phyloP scores from a whole-genome alignment of 2,888 invertebrate species.

The Melikaiella ostensackeni region DNA sequence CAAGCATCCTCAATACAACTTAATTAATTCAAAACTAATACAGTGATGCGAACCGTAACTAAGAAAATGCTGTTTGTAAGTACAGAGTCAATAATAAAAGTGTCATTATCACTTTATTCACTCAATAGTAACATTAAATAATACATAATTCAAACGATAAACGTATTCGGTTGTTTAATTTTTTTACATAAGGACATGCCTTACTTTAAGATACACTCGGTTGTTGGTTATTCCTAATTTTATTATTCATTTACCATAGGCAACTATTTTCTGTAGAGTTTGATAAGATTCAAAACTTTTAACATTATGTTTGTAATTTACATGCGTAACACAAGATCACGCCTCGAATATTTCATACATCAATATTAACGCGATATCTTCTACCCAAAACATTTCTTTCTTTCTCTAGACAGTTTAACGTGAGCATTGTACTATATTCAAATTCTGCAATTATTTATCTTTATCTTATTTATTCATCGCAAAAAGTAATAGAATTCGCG shows the following conservation, averaged over 20 bases:
- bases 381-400: background rate
- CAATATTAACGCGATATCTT: slow-evolving; percentile 43
- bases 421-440: slow-evolving; percentile 24
- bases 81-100: slow-evolving; percentile 70
- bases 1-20: slow-evolving; percentile 50
- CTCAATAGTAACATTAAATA: slow-evolving; percentile 77
- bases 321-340: slow-evolving; percentile 63
- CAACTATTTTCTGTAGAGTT: slow-evolving; percentile 74
- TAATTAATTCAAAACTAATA: slow-evolving; percentile 55
- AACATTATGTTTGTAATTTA: slow-evolving; percentile 72
- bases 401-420: slow-evolving; percentile 15
- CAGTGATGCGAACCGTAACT: slow-evolving; percentile 50
- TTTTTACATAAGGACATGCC: slow-evolving; percentile 75
- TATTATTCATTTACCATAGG: slow-evolving; percentile 72
- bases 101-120: slow-evolving; percentile 75
- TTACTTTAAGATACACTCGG: slow-evolving; percentile 74
- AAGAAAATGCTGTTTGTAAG: slow-evolving; percentile 56
- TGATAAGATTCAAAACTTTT: slow-evolving; percentile 74
- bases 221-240: slow-evolving; percentile 62
- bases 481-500: slow-evolving; percentile 33
- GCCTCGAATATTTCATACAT: slow-evolving; percentile 45
- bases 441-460: slow-evolving; percentile 18
- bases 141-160: slow-evolving; percentile 76
- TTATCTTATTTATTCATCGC: slow-evolving; percentile 35
- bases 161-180: slow-evolving; percentile 67